Base-by-base conservation (phyloP, 2,888 invertebrate genomes). In the Liposcelis brunnea region DNA sequence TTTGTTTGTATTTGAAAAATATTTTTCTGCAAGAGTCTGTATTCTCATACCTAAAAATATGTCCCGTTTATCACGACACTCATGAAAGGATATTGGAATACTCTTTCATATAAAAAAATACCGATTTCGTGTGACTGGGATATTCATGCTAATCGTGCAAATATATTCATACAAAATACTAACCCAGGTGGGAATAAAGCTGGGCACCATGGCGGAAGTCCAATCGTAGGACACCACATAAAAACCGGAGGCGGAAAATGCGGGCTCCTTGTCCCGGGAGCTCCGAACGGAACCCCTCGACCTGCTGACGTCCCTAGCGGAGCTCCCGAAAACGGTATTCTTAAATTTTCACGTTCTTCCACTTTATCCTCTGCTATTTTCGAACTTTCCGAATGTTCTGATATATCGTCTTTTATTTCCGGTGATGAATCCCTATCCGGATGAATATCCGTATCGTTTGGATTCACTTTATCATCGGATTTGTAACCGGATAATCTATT, bases 161-260 rank as follows among this genome's bases (percentile, higher is more conserved):
- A 26, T 26, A 26, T 26, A 35, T 7, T 35, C 35, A 35, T 7
- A 10, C 16, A 15, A 7, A n/a, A 15, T 40, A 40, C 40, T 12
- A 19, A 40, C 40, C 40, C 40, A 6, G 40, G 40, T 18, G 40
- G 40, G 11, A 40, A 40, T 12, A 40, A 21, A n/a, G 40, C 19
- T 7, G 40, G 40, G 40, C 40, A 40, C 40, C 40, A 40, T 15
- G 40, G 40, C 12, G 40, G 40, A 3, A 40, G 40, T n/a, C 40
- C 40, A 7, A 40, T 40, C 7, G 40, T 40, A 7, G 40, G 40
- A 19, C 40, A 40, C 40, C 40, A 40, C 40, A 40, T 40, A 40
- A 40, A 19, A 16, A 40, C 40, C 3, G 40, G 40, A n/a, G 40
- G 40, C 12, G 40, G 40, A 19, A 40, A 40, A 40, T 16, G 40